Conservation (phyloP, 1,140 invertebrate genomes). For the Leptestheria dahalacensis region DNA sequence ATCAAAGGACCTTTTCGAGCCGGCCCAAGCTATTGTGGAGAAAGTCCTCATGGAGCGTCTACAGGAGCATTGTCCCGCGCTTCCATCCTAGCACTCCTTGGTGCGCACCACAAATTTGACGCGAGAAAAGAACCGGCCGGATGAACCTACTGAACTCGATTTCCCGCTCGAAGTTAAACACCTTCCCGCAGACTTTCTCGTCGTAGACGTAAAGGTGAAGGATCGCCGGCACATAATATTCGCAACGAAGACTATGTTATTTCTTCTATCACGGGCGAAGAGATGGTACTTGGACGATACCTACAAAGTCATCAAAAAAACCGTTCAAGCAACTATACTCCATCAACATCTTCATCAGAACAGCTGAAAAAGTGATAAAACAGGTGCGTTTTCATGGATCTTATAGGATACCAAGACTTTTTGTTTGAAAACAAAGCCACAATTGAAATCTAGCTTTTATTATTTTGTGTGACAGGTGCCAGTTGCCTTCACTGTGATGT, state of each 20-base stretch:
- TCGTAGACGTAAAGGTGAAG: neutral
- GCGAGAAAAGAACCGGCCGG: neutral
- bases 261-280: no score
- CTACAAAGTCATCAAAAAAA: no score
- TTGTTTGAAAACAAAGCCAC: no score
- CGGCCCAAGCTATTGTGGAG: no score
- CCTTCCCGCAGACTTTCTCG: neutral
- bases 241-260: no score
- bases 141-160: neutral
- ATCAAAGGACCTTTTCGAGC: no score
- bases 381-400: neutral
- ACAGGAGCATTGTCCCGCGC: neutral
- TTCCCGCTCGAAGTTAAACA: neutral
- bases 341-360: neutral
- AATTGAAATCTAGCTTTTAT: no score
- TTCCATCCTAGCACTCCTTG: neutral
- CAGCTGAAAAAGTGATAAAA: neutral
- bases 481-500: slow-evolving; percentile 1
- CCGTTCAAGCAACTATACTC: no score
- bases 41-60: no score
- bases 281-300: no score
- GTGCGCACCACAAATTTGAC: neutral
- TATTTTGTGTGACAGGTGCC: no score
- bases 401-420: neutral
- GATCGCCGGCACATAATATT: neutral